Base-by-base conservation (phyloP, 2,888 invertebrate species). In the Drosophila demipolita region DNA sequence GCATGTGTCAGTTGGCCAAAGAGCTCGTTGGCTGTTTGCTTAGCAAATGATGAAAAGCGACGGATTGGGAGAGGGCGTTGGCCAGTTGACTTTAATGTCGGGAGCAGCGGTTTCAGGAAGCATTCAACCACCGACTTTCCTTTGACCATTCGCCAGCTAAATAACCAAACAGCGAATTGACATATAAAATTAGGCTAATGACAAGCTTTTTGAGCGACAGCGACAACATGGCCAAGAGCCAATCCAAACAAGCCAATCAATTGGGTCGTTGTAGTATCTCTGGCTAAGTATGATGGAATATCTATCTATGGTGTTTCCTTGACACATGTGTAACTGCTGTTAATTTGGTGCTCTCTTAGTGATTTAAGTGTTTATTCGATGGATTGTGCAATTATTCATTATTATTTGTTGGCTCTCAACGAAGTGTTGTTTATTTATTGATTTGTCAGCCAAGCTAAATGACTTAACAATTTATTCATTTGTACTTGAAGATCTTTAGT, bases 151-250 rank as follows among this genome's bases (percentile, higher is more conserved):
- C 58, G 53, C 49, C 40, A 53, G 36, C 70, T 53, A 75, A 70
- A 66, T 80, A 75, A 75, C 70, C 73, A 69, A 65, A 61, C 45
- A 55, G 55, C 68, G 65, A 78, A 35, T 61, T 45, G 59, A 50
- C 77, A 81, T 68, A 71, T 59, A 80, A 84, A 87, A 87, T 82
- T 82, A 69, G 75, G 83, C 88, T 87, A 87, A 84, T 84, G 78
- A 87, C 87, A 87, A 83, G 80, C 83, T 78, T 86, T 73, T 74
- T 74, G 74, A 86, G 73, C 75, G 77, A 77, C 82, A 77, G 82
- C 74, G 83, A 79, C 73, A 74, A 78, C 67, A 66, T 59, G 67
- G 66, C 68, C 70, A 53, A 70, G 57, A 57, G 78, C 42, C 50
- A 67, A 63, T 32, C 38, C 48, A 64, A 74, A 60, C 50, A 67